phyloP scores from a whole-genome alignment of 2,888 invertebrate genomes.

The Bugulina stolonifera region DNA sequence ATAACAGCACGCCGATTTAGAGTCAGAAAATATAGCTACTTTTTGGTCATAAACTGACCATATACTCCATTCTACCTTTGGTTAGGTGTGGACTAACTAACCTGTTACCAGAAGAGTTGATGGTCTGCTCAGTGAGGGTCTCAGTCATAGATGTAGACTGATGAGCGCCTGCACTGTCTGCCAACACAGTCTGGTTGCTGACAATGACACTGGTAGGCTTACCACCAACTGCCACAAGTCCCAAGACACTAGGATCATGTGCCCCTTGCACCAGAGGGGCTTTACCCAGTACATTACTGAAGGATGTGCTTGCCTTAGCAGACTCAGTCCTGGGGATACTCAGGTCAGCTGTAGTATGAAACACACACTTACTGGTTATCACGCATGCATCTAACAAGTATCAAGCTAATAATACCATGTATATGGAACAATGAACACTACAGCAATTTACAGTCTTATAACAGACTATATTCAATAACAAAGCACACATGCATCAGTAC shows the following conservation, averaged over 20 bases:
- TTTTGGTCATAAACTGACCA: no score
- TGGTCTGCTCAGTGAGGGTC: slow-evolving; percentile 9
- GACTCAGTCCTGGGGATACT: slow-evolving; percentile 8
- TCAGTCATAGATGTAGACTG: slow-evolving; percentile 7
- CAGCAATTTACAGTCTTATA: no score
- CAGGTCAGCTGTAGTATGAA: slow-evolving; percentile 21
- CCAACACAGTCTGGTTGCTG: slow-evolving; percentile 34
- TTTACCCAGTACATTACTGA: neutral
- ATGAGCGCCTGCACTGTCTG: neutral
- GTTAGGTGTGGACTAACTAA: no score
- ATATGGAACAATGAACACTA: no score
- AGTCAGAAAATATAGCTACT: no score
- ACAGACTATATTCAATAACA: no score
- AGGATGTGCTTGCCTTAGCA: neutral
- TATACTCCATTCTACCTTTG: no score
- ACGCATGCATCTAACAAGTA: no score
- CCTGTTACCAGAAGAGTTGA: slow-evolving; percentile 16
- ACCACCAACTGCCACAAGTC: slow-evolving; percentile 5
- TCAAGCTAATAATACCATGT: no score
- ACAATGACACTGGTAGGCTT: slow-evolving; percentile 49
- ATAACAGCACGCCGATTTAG: no score
- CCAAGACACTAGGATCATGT: neutral
- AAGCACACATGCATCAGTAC: no score
- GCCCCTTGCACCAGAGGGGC: neutral
- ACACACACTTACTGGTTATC: no score